Conservation (phyloP, 2,797 vertebrate species). For the Rhinoraja longicauda region DNA sequence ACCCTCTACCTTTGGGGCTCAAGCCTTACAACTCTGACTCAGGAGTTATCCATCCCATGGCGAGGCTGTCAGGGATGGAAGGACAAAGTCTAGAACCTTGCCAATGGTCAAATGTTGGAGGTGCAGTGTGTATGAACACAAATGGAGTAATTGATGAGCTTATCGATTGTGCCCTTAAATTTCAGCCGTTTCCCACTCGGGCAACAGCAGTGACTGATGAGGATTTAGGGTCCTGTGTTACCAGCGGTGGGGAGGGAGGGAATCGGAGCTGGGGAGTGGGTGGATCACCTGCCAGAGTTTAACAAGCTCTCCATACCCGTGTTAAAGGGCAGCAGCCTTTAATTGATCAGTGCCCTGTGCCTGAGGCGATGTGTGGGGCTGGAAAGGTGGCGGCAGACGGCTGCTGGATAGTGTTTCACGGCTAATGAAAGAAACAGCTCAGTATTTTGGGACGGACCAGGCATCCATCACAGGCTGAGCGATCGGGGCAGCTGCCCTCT, state of each 20-base stretch:
- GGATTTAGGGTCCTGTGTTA: neutral
- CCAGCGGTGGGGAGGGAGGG: neutral
- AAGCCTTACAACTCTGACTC: neutral
- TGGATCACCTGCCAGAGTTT: neutral
- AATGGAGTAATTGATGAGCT: neutral
- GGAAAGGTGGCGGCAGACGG: constrained; percentile 14
- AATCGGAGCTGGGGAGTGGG: neutral
- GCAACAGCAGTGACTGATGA: neutral
- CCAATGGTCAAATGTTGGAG: no score
- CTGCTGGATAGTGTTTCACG: constrained; percentile 17
- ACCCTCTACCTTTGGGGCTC: neutral
- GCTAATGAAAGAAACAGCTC: constrained; percentile 34
- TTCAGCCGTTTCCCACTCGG: neutral
- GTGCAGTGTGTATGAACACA: neutral
- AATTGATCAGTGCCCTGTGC: neutral
- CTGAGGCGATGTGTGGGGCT: neutral
- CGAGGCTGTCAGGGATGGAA: neutral
- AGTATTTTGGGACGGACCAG: constrained; percentile 13
- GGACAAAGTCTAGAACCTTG: neutral
- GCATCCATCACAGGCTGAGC: neutral
- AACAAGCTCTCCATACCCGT: constrained; percentile 6
- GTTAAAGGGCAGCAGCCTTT: constrained; percentile 30
- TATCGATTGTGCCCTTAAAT: neutral
- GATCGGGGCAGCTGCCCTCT: neutral
- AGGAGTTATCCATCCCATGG: neutral